Conservation (phyloP, 92 coral and sea anemone species). For the Porites divaricata region DNA sequence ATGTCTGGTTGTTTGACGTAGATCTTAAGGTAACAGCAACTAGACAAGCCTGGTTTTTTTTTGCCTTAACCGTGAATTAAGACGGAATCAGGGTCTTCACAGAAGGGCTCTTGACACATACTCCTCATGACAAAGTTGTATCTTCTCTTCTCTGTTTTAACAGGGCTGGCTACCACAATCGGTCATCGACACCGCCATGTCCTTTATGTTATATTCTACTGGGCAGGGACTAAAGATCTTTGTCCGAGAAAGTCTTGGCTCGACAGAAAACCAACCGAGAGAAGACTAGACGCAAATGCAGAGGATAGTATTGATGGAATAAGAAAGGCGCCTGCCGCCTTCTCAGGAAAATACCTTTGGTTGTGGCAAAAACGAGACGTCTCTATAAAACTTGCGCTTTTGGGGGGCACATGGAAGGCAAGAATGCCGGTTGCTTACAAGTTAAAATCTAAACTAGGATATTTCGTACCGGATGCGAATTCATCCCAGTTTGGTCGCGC, state of each 20-base stretch:
- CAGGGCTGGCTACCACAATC: slow-evolving; percentile 94
- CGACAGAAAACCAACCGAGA: not conserved
- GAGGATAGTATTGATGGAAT: not conserved
- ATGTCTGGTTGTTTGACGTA: slow-evolving; percentile 87
- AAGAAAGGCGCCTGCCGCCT: too few relatives aligned
- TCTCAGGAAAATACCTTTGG: not conserved
- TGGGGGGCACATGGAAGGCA: not conserved
- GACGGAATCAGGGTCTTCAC: not conserved
- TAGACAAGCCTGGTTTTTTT: not conserved
- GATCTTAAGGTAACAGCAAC: slow-evolving; percentile 76
- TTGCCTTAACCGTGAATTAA: not conserved
- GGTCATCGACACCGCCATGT: slow-evolving; percentile 86
- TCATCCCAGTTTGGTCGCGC: too few relatives aligned
- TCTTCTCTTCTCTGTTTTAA: not conserved
- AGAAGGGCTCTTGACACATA: not conserved
- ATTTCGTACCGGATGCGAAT: too few relatives aligned
- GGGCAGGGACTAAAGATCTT: slow-evolving; percentile 63
- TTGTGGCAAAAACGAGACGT: not conserved
- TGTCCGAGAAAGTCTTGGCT: slow-evolving; percentile 34
- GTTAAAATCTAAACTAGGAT: too few relatives aligned
- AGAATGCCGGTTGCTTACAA: too few relatives aligned
- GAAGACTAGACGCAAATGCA: not conserved
- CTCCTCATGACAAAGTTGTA: not conserved
- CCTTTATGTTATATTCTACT: slow-evolving; percentile 73
- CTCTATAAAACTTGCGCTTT: not conserved